These are phyloP conservation scores for Aphidius gifuensis DNA, from an alignment of 1,140 invertebrate genomes.

Conservation along the genomic window DNA sequence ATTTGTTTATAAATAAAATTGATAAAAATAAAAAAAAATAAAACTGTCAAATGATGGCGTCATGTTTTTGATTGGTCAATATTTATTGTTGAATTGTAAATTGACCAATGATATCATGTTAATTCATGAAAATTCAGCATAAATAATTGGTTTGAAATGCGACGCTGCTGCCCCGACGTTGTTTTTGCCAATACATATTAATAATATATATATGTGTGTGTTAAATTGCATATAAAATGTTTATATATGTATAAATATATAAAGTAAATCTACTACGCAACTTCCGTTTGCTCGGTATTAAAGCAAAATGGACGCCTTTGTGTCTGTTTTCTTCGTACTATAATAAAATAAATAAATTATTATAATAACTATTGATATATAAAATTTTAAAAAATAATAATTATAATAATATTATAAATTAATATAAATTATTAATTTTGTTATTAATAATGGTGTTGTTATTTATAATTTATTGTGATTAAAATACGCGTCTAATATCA, in stretches of 20 bases:
- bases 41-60: too few relatives aligned
- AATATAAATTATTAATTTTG: constrained; percentile 20
- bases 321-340: constrained; percentile 54
- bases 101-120: too few relatives aligned
- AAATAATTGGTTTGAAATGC: constrained; percentile 10
- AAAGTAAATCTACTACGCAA: constrained; percentile 46
- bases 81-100: too few relatives aligned
- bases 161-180: constrained; percentile 3
- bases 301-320: constrained; percentile 57
- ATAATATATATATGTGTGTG: neutral
- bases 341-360: constrained; percentile 48
- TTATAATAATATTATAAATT: constrained; percentile 39
- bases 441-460: constrained; percentile 13
- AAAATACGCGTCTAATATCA: constrained; percentile 40
- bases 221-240: neutral
- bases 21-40: too few relatives aligned
- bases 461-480: constrained; percentile 22
- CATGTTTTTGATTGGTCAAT: too few relatives aligned
- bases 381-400: constrained; percentile 33
- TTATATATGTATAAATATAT: neutral
- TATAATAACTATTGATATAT: constrained; percentile 13
- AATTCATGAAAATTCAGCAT: too few relatives aligned
- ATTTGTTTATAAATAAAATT: too few relatives aligned
- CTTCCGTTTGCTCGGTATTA: constrained; percentile 49
- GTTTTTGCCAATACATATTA: neutral